phyloP scores from a whole-genome alignment of 2,797 vertebrate genomes.

The Sebastiscus tertius region DNA sequence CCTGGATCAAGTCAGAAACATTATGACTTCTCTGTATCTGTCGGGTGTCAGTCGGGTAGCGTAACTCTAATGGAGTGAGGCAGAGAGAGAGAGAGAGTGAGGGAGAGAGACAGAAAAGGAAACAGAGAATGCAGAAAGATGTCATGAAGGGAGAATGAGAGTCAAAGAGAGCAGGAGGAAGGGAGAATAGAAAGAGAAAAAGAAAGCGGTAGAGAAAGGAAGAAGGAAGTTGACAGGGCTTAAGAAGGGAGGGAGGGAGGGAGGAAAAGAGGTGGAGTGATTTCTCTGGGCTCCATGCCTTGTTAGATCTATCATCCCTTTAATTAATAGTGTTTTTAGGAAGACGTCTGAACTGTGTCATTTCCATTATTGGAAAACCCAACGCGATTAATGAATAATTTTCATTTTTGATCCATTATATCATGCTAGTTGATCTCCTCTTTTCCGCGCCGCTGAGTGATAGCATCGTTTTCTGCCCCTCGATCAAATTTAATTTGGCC shows the following conservation, averaged over 20 bases:
- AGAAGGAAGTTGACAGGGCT: conserved; percentile 29
- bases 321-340: conserved; percentile 99
- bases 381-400: conserved; percentile 98
- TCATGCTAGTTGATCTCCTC: conserved; percentile 95
- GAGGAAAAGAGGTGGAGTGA: conserved; percentile 70
- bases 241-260: neutral
- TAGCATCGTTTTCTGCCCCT: conserved; percentile 99
- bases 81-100: neutral
- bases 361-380: conserved; percentile 98
- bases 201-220: neutral
- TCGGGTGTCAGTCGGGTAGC: neutral
- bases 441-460: conserved; percentile 92
- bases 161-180: neutral
- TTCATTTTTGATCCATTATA: conserved; percentile 98
- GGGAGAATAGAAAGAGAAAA: neutral
- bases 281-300: conserved; percentile 88
- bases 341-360: conserved; percentile 99
- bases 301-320: conserved; percentile 99
- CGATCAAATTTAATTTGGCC: conserved; percentile 99
- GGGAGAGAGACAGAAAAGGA: neutral
- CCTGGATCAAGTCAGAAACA: neutral
- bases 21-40: neutral
- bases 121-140: neutral
- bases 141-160: neutral
- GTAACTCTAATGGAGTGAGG: neutral